A percentile compares a stretch with the other conserved stretches of the same genome.
Evolutionary conservation across 2,113 vertebrate species (phyloP).

Genomic region (Bujurquina vittata): DNA sequence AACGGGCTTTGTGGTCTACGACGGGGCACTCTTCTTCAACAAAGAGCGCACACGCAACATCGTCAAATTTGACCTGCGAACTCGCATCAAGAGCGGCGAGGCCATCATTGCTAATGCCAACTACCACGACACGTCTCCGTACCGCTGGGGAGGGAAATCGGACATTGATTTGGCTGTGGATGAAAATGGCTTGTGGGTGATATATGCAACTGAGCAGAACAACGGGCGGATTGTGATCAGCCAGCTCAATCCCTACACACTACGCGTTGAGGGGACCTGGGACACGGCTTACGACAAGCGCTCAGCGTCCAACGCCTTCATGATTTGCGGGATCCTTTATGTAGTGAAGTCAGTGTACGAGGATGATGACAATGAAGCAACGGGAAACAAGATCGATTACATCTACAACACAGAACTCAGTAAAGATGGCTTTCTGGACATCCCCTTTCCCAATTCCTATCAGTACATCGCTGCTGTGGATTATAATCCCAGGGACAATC

Average conservation of each 20-base stretch:
- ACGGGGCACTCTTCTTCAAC: constrained; percentile 98
- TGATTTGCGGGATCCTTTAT: constrained; percentile 98
- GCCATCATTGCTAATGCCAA: constrained; percentile 98
- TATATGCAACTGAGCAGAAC: constrained; percentile 99
- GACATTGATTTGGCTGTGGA: constrained; percentile 98
- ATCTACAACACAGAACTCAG: constrained; percentile 98
- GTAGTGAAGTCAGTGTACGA: constrained; percentile 97
- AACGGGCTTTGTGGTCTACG: constrained; percentile 96
- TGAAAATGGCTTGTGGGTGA: constrained; percentile 98
- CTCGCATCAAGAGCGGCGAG: constrained; percentile 97
- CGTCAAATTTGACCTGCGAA: constrained; percentile 96
- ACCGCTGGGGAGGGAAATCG: constrained; percentile 98
- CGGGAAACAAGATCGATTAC: constrained; percentile 99
- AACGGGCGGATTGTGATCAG: constrained; percentile 97
- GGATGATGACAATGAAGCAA: constrained; percentile 97
- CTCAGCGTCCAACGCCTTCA: constrained; percentile 98
- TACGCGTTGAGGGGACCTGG: constrained; percentile 97
- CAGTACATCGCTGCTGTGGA: constrained; percentile 99
- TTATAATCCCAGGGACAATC: constrained; percentile 98
- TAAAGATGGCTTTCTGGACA: constrained; percentile 93
- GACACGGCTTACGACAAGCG: constrained; percentile 98
- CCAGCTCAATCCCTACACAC: constrained; percentile 95
- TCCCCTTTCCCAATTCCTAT: constrained; percentile 97
- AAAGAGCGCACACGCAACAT: constrained; percentile 98
- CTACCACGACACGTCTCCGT: constrained; percentile 98